phyloP scores from a whole-genome alignment of 2,113 vertebrate genomes.

The Brachypteracias leptosomus region DNA sequence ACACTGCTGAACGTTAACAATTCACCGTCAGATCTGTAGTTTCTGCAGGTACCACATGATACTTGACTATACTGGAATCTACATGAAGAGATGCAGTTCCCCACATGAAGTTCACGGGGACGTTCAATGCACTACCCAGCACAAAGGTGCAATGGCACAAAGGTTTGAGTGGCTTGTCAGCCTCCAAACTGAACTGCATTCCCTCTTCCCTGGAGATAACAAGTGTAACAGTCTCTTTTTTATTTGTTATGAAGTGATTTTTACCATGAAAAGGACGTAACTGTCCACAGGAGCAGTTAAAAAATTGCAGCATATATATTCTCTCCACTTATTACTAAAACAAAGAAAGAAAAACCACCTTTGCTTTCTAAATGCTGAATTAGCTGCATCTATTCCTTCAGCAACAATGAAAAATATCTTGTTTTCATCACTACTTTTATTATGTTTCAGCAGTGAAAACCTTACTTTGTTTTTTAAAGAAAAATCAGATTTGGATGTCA shows the following conservation, averaged over 20 bases:
- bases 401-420: background rate
- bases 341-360: background rate
- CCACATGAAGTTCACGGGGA: fast-evolving
- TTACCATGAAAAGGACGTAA: background rate
- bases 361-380: background rate
- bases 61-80: background rate
- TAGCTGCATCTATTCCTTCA: background rate
- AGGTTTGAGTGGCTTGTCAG: background rate
- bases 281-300: background rate
- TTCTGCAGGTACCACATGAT: background rate
- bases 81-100: background rate
- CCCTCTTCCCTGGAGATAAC: background rate
- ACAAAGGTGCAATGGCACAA: background rate
- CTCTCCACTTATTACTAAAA: background rate
- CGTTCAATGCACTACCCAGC: fast-evolving
- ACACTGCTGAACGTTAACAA: background rate
- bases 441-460: background rate
- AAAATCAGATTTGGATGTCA: background rate
- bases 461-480: background rate
- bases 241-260: background rate
- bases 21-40: background rate
- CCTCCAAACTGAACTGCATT: background rate
- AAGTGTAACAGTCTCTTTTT: background rate
- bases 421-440: background rate
- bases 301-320: background rate